phyloP scores from a whole-genome alignment of 2,797 vertebrate genomes.

The Esox lucius region DNA sequence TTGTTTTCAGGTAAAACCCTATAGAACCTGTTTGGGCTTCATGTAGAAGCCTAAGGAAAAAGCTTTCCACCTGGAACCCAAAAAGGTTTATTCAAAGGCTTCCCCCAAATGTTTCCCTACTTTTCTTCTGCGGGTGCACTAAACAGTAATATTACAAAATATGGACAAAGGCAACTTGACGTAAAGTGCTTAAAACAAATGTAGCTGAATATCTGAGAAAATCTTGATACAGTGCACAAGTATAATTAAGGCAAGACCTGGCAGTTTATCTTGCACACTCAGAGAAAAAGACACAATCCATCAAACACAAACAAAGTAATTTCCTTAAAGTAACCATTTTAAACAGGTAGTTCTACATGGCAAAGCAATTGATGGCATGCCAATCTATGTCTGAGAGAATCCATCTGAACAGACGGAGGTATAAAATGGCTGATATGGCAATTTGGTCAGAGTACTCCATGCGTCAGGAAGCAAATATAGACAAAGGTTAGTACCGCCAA shows the following conservation, averaged over 20 bases:
- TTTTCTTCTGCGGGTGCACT: too few relatives aligned
- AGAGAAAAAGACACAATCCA: background rate
- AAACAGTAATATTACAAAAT: background rate
- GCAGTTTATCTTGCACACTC: background rate
- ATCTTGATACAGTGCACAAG: background rate
- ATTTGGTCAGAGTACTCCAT: slow-evolving; percentile 58
- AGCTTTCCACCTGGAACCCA: too few relatives aligned
- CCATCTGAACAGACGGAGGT: slow-evolving; percentile 63
- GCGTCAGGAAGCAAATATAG: slow-evolving; percentile 29
- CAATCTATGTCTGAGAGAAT: background rate
- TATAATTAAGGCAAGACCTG: background rate
- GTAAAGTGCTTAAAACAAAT: background rate
- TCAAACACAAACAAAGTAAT: background rate
- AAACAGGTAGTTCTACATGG: background rate
- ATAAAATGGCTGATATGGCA: slow-evolving; percentile 75
- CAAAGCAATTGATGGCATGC: background rate
- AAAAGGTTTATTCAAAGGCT: too few relatives aligned
- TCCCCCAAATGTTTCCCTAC: too few relatives aligned
- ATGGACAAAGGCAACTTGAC: background rate
- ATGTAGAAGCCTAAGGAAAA: too few relatives aligned
- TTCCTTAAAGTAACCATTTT: background rate
- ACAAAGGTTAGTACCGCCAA: slow-evolving; percentile 2
- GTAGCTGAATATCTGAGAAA: background rate
- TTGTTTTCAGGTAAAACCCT: too few relatives aligned
- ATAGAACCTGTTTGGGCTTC: too few relatives aligned